Percentiles rank a stretch among this genome's conserved stretches.
phyloP scores from a whole-genome alignment of 2,113 vertebrate genomes.

The Thryonomys swinderianus region DNA sequence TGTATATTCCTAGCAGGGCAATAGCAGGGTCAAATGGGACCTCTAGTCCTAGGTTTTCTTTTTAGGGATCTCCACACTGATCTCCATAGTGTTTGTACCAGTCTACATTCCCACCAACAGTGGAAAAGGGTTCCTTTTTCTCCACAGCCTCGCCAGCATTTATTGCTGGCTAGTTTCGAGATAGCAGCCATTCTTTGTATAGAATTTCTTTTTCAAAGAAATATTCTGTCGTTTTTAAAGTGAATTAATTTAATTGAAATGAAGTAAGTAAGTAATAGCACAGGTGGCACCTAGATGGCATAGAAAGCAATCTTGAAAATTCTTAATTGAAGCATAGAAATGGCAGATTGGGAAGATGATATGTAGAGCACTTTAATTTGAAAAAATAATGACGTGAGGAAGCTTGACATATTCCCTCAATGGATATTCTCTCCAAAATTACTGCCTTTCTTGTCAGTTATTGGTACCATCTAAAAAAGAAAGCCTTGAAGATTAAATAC shows the following conservation, averaged over 20 bases:
- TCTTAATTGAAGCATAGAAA: neutral
- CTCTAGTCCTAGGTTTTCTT: too few species aligned
- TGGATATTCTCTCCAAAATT: neutral
- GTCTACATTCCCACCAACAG: too few species aligned
- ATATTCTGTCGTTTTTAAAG: slow-evolving; percentile 49
- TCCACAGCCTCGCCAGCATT: too few species aligned
- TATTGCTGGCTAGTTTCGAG: too few species aligned
- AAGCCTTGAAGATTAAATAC: neutral
- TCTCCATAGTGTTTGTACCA: too few species aligned
- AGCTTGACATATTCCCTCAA: neutral
- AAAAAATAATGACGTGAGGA: neutral
- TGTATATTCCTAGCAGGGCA: too few species aligned
- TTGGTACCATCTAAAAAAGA: neutral
- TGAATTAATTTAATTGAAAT: slow-evolving; percentile 59
- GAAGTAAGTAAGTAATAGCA: slow-evolving; percentile 38
- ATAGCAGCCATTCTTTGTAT: too few species aligned
- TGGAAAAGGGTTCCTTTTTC: too few species aligned
- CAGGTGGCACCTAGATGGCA: neutral
- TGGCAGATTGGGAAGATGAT: neutral
- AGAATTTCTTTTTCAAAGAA: slow-evolving; percentile 52
- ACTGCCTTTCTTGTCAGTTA: neutral
- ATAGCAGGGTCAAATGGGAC: too few species aligned
- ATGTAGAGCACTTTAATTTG: neutral
- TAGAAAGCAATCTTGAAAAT: neutral
- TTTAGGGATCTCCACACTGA: too few species aligned